Evolutionary conservation across 1,140 invertebrate genomes (phyloP).

Genomic region (Hylyphantes graminicola): DNA sequence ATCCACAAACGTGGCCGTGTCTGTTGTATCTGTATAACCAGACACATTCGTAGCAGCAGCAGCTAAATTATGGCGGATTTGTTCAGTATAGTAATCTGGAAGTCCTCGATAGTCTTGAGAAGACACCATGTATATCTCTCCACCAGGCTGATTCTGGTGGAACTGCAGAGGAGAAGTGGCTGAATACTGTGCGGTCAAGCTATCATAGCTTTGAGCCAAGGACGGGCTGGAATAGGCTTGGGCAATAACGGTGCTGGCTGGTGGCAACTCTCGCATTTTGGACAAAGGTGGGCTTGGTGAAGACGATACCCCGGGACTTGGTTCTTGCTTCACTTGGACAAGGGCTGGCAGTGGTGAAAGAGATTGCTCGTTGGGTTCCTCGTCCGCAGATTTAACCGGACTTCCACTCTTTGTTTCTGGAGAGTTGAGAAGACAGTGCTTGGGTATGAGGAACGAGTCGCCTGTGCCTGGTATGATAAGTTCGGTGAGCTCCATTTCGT

Average conservation of each 20-base stretch:
- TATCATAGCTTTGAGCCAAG: slow-evolving; percentile 38
- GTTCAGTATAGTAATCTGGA: slow-evolving; percentile 44
- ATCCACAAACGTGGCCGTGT: slow-evolving; percentile 67
- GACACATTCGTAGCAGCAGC: slow-evolving; percentile 18
- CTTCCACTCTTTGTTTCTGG: not conserved
- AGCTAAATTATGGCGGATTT: slow-evolving; percentile 29
- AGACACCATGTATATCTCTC: slow-evolving; percentile 34
- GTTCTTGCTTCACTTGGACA: slow-evolving; percentile 37
- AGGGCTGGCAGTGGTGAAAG: slow-evolving; percentile 33
- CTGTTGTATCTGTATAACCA: slow-evolving; percentile 38
- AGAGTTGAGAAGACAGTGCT: not conserved
- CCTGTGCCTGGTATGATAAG: no score
- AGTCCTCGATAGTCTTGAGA: slow-evolving; percentile 31
- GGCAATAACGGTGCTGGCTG: slow-evolving; percentile 44
- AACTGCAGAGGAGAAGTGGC: slow-evolving; percentile 20
- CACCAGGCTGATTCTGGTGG: not conserved
- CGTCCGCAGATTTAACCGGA: not conserved
- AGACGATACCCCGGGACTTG: slow-evolving; percentile 17
- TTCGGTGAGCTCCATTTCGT: slow-evolving; percentile 17
- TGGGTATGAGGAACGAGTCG: no score
- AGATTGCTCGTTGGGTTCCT: slow-evolving; percentile 8
- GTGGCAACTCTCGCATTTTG: slow-evolving; percentile 18
- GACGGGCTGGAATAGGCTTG: slow-evolving; percentile 40
- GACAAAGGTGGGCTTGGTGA: slow-evolving; percentile 22
- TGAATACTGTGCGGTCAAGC: slow-evolving; percentile 35